Percentiles rank a stretch among this genome's conserved stretches.
These are phyloP conservation scores for Brachypalpus laphriformis DNA, from an alignment of 2,888 invertebrate species.

Conservation along the genomic window DNA sequence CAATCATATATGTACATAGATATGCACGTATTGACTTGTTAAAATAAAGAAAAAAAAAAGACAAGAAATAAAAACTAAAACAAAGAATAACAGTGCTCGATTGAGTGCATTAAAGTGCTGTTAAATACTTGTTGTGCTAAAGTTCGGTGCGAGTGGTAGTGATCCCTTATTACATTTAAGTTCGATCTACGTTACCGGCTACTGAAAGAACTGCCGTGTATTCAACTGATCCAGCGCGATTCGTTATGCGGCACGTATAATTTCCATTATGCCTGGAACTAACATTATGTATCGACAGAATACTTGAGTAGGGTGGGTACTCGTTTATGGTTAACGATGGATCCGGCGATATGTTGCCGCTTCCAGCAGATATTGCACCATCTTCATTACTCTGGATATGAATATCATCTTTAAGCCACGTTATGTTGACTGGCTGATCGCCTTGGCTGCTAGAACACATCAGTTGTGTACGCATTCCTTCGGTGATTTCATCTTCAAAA, in stretches of 20 bases:
- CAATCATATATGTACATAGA: too few species aligned
- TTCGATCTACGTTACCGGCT: conserved; percentile 82
- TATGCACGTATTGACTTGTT: too few species aligned
- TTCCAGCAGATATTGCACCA: neutral
- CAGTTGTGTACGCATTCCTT: conserved; percentile 90
- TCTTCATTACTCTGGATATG: conserved; percentile 80
- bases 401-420: conserved; percentile 83
- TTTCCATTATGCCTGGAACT: conserved; percentile 83
- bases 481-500: conserved; percentile 90
- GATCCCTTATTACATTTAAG: conserved; percentile 6
- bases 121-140: conserved; percentile 27
- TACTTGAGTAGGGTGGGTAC: conserved; percentile 84
- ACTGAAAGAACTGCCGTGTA: conserved; percentile 84
- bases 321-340: conserved; percentile 84
- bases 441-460: conserved; percentile 85
- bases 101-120: conserved; percentile 27
- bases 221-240: conserved; percentile 83
- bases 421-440: conserved; percentile 85
- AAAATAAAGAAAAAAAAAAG: neutral
- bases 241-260: conserved; percentile 82
- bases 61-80: too few species aligned
- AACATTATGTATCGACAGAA: conserved; percentile 83
- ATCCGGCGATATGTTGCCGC: conserved; percentile 76
- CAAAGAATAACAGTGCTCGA: too few species aligned
- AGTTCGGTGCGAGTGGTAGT: conserved; percentile 6